Evolutionary conservation across 2,888 invertebrate genomes (phyloP).

Genomic region (Dimorphilus gyrociliatus): DNA sequence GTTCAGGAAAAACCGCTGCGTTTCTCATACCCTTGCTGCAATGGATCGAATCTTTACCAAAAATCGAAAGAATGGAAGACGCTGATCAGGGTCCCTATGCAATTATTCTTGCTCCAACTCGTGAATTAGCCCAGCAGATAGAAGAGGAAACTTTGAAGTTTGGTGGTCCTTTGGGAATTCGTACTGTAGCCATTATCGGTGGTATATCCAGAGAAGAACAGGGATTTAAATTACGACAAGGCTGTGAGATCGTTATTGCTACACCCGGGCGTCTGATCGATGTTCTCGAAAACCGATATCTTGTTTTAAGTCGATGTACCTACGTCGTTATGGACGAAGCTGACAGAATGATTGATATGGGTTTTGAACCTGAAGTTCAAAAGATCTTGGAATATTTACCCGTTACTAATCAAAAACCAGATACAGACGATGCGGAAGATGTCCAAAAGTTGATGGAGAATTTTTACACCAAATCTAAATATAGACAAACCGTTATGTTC

Average conservation of each 20-base stretch:
- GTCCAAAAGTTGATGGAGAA: constrained; percentile 73
- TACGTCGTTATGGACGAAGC: constrained; percentile 74
- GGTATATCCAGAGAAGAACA: constrained; percentile 86
- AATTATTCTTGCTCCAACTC: constrained; percentile 95
- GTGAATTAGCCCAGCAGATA: constrained; percentile 96
- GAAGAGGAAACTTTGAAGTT: constrained; percentile 97
- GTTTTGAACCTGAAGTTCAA: constrained; percentile 89
- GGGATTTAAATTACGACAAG: constrained; percentile 83
- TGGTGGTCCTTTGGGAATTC: constrained; percentile 47
- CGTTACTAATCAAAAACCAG: constrained; percentile 91
- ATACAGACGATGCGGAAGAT: constrained; percentile 94
- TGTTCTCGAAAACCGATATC: constrained; percentile 89
- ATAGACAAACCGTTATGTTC: constrained; percentile 99
- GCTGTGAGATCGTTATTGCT: constrained; percentile 98
- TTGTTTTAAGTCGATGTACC: constrained; percentile 90
- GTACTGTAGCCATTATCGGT: constrained; percentile 37
- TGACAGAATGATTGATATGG: constrained; percentile 99
- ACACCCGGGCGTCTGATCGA: constrained; percentile 98
- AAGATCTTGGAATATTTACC: constrained; percentile 96
- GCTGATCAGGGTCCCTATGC: constrained; percentile 75
- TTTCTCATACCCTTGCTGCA: constrained; percentile 88
- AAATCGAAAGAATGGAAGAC: constrained; percentile 54
- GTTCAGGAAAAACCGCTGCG: constrained; percentile 94
- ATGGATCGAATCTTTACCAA: constrained; percentile 95
- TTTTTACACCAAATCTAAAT: constrained; percentile 88